Evolutionary conservation across 2,113 vertebrate species (phyloP).

Genomic region (Rousettus leschenaultii): DNA sequence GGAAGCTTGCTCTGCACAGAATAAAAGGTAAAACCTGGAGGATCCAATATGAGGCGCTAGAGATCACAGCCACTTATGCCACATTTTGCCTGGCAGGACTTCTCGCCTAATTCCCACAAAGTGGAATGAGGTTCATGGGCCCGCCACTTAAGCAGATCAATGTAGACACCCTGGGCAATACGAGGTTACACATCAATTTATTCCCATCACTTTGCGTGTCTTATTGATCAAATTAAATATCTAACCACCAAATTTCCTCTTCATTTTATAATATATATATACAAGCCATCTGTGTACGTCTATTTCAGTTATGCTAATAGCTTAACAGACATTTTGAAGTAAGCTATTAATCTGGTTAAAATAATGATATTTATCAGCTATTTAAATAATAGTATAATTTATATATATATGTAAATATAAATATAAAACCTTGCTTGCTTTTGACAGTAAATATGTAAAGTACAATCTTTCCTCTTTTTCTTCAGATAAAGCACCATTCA

Average conservation of each 20-base stretch:
- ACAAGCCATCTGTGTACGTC: neutral
- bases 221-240: neutral
- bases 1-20: neutral
- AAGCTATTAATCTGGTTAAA: slow-evolving; percentile 5
- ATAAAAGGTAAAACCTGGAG: neutral
- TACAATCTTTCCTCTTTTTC: neutral
- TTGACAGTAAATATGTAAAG: neutral
- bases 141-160: neutral
- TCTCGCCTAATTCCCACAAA: neutral
- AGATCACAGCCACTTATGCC: neutral
- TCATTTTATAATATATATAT: neutral
- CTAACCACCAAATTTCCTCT: neutral
- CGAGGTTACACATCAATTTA: neutral
- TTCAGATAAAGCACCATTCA: neutral
- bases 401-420: neutral
- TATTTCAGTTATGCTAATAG: neutral
- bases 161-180: neutral
- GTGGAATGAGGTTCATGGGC: neutral
- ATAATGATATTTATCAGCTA: neutral
- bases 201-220: neutral
- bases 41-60: neutral
- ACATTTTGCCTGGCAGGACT: neutral
- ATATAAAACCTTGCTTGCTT: neutral
- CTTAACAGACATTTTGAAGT: neutral
- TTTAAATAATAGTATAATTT: neutral